phyloP scores from a whole-genome alignment of 2,888 invertebrate genomes.

The Heliconius hortense region DNA sequence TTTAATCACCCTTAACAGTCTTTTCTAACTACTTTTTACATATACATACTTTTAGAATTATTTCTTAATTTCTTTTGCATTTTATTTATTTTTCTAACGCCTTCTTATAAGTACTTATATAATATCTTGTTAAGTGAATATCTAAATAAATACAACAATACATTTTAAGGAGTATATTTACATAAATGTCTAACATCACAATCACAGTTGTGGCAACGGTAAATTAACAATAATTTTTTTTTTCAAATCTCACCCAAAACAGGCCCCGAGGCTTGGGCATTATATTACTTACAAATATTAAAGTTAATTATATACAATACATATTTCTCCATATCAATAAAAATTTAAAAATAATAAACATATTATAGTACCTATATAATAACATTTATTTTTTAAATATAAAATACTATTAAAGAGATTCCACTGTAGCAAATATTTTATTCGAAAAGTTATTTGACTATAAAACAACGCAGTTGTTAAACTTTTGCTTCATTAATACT shows the following conservation, averaged over 20 bases:
- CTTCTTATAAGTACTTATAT: too few species aligned
- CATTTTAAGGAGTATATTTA: not conserved
- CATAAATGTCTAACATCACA: not conserved
- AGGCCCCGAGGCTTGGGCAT: not conserved
- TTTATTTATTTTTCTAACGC: too few species aligned
- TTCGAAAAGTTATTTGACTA: not conserved
- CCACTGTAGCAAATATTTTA: conserved; percentile 1
- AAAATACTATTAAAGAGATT: not conserved
- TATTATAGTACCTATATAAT: not conserved
- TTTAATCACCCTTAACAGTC: too few species aligned
- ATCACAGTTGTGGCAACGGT: not conserved
- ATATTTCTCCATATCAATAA: not conserved
- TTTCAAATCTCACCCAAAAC: not conserved
- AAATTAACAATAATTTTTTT: not conserved
- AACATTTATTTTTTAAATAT: not conserved
- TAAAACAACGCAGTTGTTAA: conserved; percentile 2
- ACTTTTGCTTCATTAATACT: conserved; percentile 15
- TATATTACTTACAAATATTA: not conserved
- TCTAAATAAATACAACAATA: not conserved
- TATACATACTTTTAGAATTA: too few species aligned
- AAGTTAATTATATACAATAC: not conserved
- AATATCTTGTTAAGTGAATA: not conserved
- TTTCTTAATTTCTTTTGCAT: too few species aligned
- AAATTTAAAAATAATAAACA: not conserved
- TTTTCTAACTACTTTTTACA: too few species aligned